These are phyloP conservation scores for Hippocampus mohnikei DNA, from an alignment of 2,113 vertebrate species.

Conservation along the genomic window DNA sequence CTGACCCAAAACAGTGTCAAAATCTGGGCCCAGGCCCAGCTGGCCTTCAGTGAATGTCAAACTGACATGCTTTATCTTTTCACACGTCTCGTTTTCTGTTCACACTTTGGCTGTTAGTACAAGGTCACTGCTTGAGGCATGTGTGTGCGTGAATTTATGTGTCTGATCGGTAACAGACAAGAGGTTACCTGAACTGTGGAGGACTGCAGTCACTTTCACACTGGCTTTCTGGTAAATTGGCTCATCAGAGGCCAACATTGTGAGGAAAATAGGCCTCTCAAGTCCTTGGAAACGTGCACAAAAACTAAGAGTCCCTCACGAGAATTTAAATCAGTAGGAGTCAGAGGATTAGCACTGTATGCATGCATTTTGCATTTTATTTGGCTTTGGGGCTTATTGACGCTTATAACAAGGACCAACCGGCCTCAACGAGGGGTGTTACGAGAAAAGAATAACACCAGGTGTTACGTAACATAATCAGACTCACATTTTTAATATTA, in stretches of 20 bases:
- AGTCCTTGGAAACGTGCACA: neutral
- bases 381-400: neutral
- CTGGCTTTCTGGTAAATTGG: neutral
- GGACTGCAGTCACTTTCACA: neutral
- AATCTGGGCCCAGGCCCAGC: constrained; percentile 49
- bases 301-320: neutral
- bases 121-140: constrained; percentile 36
- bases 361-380: neutral
- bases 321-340: neutral
- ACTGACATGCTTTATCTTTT: constrained; percentile 40
- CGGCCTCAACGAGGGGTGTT: too few species aligned
- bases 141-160: neutral
- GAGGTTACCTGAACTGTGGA: constrained; percentile 21
- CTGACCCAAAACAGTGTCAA: constrained; percentile 30
- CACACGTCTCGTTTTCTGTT: constrained; percentile 46
- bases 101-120: constrained; percentile 39
- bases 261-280: neutral
- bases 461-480: neutral
- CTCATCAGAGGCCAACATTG: neutral
- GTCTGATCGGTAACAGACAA: constrained; percentile 10
- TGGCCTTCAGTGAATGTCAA: constrained; percentile 45
- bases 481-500: neutral
- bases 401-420: too few species aligned
- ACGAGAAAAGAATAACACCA: neutral
- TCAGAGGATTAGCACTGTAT: neutral